phyloP scores from a whole-genome alignment of 2,113 vertebrate species.

The Blennius ocellaris region DNA sequence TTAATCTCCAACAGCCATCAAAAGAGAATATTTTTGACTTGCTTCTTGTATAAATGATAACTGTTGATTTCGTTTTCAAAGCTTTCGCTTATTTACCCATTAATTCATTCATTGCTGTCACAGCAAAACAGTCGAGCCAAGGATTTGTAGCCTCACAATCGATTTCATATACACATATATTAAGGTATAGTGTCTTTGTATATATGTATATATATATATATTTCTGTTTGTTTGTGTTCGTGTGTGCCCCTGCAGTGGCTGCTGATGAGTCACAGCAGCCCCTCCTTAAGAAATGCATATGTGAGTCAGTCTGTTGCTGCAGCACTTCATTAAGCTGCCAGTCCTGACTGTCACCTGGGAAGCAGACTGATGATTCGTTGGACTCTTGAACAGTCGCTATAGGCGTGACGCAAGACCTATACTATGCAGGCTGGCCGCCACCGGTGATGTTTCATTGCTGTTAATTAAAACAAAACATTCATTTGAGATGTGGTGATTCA shows the following conservation, averaged over 20 bases:
- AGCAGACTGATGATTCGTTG: background rate
- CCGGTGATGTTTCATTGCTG: conserved; percentile 13
- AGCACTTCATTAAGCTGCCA: conserved; percentile 50
- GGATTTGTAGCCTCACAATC: background rate
- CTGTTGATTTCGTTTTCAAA: conserved; percentile 48
- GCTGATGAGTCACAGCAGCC: conserved; percentile 59
- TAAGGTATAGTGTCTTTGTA: background rate
- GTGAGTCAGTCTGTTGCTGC: conserved; percentile 46
- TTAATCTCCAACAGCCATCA: conserved; percentile 52
- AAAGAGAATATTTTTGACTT: conserved; percentile 31
- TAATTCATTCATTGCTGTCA: conserved; percentile 40
- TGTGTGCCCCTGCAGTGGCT: conserved; percentile 29
- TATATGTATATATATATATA: conserved; percentile 2
- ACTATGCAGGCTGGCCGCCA: background rate
- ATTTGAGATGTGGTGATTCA: conserved; percentile 34
- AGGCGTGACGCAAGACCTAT: no score
- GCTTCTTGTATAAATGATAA: conserved; percentile 23
- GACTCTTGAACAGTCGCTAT: no score
- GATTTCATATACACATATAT: background rate
- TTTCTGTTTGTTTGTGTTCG: conserved; percentile 26
- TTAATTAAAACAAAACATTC: conserved; percentile 31
- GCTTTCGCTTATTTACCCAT: conserved; percentile 27
- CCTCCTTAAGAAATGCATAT: conserved; percentile 36
- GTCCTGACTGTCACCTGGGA: conserved; percentile 33
- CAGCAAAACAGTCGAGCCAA: background rate